A percentile compares a stretch with the other conserved stretches of the same genome.
These are phyloP conservation scores for Microcebus ravelobensis DNA, from an alignment of 2,113 vertebrate genomes.

Conservation along the genomic window DNA sequence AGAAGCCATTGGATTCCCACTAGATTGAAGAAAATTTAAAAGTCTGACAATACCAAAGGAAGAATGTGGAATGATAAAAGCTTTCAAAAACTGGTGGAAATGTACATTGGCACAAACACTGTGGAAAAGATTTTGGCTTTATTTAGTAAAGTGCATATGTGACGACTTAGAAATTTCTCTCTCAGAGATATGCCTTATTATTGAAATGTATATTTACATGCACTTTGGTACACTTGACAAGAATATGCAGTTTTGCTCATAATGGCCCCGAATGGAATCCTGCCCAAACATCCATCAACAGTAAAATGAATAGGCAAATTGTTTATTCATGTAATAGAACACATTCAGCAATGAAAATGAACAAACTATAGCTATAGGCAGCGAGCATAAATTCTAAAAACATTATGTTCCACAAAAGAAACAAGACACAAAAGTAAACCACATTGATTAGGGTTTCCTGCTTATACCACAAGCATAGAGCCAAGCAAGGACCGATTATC, in stretches of 20 bases:
- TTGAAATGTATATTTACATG: not conserved
- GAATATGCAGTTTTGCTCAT: not conserved
- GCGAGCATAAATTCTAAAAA: not conserved
- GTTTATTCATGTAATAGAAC: slow-evolving; percentile 20
- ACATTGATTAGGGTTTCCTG: not conserved
- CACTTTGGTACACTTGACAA: not conserved
- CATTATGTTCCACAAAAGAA: not conserved
- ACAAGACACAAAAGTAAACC: not conserved
- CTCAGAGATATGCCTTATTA: not conserved
- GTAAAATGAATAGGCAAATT: not conserved
- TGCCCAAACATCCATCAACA: not conserved
- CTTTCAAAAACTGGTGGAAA: not conserved
- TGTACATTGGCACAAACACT: not conserved
- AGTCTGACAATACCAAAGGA: not conserved
- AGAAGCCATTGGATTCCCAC: not conserved
- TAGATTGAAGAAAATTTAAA: not conserved
- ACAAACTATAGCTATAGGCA: not conserved
- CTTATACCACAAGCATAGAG: not conserved
- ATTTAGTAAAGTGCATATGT: not conserved
- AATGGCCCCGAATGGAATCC: not conserved
- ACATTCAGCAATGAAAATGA: not conserved
- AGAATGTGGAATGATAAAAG: not conserved
- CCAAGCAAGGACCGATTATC: not conserved
- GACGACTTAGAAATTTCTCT: not conserved
- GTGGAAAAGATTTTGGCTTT: not conserved